Evolutionary conservation across 2,797 vertebrate species (phyloP), one percentile per base, ranked within the genome.

Genomic region (Lagocephalus sceleratus): DNA sequence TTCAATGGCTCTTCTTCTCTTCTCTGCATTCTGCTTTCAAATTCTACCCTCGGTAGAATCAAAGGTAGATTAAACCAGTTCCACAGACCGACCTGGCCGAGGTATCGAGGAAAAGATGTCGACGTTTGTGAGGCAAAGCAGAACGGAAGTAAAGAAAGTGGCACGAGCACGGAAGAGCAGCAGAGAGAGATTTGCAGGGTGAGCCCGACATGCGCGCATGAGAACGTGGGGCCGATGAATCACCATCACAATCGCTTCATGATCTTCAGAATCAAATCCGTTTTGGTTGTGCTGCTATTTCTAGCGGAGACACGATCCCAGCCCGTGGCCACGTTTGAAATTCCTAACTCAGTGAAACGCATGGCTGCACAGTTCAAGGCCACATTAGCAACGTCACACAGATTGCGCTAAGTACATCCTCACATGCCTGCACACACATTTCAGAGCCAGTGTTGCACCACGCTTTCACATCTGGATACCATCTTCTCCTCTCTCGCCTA

Each of bases 391-490:
- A 52, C 75, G 17, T 41, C 55, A 76, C 66, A 62, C 47, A 32
- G 65, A 38, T 60, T 51, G 42, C 51, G 56, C 19, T 42, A 57
- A 44, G 51, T 47, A 59, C 49, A 62, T 62, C 65, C 66, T 48
- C 49, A 53, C 20, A 50, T 48, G 29, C 38, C n/a, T 50, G 42
- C 43, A 54, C 25, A 61, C 20, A 42, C 62, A 81, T 75, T 77
- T 68, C 78, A 70, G 73, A 71, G 43, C 56, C 14, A 11, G 58
- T 50, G 45, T 64, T 65, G 50, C 75, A 67, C 71, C 57, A 77
- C 66, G 73, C 66, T 64, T 66, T 66, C 70, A 88, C 88, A 90
- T 90, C 87, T 90, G 88, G 86, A 79, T 76, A 73, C 78, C 86
- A 90, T 87, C 73, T 75, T 53, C 54, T 42, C 62, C 59, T 74